These are phyloP conservation scores for Crenichthys baileyi DNA, from an alignment of 2,797 vertebrate species.

Conservation along the genomic window DNA sequence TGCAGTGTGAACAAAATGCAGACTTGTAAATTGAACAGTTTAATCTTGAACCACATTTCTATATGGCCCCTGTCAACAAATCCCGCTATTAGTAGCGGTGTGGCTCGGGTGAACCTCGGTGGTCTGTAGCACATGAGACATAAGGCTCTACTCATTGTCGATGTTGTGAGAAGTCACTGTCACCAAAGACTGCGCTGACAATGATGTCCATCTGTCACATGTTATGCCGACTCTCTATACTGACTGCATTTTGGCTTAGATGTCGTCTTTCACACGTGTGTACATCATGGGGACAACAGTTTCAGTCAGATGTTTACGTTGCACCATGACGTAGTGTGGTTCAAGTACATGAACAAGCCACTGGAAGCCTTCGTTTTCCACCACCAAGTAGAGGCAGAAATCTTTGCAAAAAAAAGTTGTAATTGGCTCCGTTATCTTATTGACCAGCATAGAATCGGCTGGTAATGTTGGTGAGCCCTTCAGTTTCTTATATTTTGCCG, in stretches of 20 bases:
- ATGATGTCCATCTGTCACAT: not conserved
- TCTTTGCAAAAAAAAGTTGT: too few relatives aligned
- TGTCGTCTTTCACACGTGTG: not conserved
- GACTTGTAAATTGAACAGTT: too few relatives aligned
- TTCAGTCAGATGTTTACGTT: not conserved
- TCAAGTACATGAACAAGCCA: not conserved
- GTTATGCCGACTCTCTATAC: not conserved
- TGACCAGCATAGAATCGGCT: not conserved
- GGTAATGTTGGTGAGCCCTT: not conserved
- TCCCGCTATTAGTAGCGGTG: not conserved
- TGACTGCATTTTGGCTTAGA: not conserved
- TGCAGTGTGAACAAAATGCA: too few relatives aligned
- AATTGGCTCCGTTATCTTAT: too few relatives aligned
- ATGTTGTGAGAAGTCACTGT: not conserved
- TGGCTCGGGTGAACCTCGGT: not conserved
- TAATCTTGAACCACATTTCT: too few relatives aligned
- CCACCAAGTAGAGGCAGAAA: not conserved
- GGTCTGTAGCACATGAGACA: not conserved
- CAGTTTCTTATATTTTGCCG: not conserved
- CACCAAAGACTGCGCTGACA: not conserved
- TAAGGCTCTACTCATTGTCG: not conserved
- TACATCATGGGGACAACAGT: not conserved
- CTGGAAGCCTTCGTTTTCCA: not conserved
- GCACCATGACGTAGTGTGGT: not conserved
- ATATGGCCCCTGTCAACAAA: not conserved